These are phyloP conservation scores for Halesus radiatus DNA, from an alignment of 1,140 invertebrate species.

Conservation along the genomic window DNA sequence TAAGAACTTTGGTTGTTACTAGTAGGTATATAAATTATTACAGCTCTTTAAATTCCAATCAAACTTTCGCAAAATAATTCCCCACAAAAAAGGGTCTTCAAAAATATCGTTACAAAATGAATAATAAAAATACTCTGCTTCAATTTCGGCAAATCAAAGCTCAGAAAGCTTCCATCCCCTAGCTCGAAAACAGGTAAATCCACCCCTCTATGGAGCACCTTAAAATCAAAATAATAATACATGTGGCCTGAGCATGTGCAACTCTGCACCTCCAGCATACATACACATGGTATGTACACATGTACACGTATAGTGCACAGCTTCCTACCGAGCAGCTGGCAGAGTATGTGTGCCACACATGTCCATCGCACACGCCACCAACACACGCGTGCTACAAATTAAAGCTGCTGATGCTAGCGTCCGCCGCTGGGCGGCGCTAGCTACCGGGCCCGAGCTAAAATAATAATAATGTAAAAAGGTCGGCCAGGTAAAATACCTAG, in stretches of 20 bases:
- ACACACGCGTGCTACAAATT: not conserved
- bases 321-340: not conserved
- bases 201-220: not conserved
- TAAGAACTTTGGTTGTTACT: no score
- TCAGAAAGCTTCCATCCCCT: not conserved
- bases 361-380: conserved; percentile 1
- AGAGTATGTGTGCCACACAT: not conserved
- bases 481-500: not conserved
- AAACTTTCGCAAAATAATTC: no score
- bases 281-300: no score
- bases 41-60: no score
- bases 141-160: no score
- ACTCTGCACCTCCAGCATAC: not conserved
- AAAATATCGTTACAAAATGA: no score
- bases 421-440: conserved; percentile 27
- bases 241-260: not conserved
- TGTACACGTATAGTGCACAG: no score
- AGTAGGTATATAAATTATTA: no score
- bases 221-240: not conserved
- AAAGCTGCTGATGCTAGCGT: not conserved
- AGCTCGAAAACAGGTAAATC: not conserved
- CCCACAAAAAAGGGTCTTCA: no score
- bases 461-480: no score
- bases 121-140: no score
- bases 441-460: conserved; percentile 12